Base-by-base conservation (phyloP, 2,113 vertebrate genomes). In the Clupea harengus region DNA sequence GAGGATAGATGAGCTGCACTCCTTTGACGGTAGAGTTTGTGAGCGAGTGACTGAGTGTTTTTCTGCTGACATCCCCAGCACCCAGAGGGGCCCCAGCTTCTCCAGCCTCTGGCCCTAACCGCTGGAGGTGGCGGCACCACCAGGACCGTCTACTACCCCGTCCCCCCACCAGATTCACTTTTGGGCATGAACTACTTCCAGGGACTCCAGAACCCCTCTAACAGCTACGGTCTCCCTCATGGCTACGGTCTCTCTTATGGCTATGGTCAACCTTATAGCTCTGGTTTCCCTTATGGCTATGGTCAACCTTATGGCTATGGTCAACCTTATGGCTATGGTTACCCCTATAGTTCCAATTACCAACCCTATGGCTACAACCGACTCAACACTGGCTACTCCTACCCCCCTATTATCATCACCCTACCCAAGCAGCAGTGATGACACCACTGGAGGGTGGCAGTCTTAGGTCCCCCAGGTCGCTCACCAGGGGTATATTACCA, bases 361-460 rank as follows among this genome's bases (percentile, higher is more conserved):
- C 8, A 64, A 25, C 60, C 60, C 60, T 64, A 64, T 39, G 32
- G 11, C 45, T 15, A 50, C 45, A 57, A 54, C 25, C 50, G 2
- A 18, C 45, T 54, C n/a, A 44, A 67, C 18, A 6, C 82, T 50
- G 85, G 25, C 45, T 86, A 84, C 17, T 46, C 83, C 67, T 64
- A 84, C 32, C 87, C 87, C 39, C 80, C 81, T 80, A 75, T 82
- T 75, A 28, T 86, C 45, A 86, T 80, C 49, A 85, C 49, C 45
- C 22, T 88, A 49, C 85, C 83, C 49, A 52, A 7, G 64, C n/a
- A 28, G n/a, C 64, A 39, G 39, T 39, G 39, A 39, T 39, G 39
- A 39, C 39, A 39, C 39, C 39, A 39, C 39, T 39, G 39, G 39
- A 39, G 39, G 39, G 39, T 39, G 39, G 39, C 39, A 60, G 54